Percentiles rank a stretch among this genome's conserved stretches.
phyloP scores from a whole-genome alignment of 1,140 invertebrate species.

The Plectus sambesii region DNA sequence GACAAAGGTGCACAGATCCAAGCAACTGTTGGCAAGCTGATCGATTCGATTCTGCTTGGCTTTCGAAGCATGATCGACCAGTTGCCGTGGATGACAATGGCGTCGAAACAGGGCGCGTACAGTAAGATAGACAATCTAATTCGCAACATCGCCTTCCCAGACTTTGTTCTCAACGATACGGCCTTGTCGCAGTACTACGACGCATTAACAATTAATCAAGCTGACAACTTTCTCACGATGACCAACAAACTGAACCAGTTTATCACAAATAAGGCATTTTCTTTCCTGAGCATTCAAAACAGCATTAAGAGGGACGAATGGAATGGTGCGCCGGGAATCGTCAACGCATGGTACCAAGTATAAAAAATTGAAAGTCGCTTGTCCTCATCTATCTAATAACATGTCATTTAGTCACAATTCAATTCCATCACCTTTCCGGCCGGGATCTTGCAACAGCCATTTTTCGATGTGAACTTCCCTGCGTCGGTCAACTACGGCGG shows the following conservation, averaged over 20 bases:
- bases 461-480: conserved; percentile 32
- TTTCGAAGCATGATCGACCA: conserved; percentile 26
- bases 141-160: conserved; percentile 25
- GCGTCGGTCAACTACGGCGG: conserved; percentile 48
- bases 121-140: conserved; percentile 19
- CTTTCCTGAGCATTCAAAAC: too few relatives aligned
- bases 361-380: too few relatives aligned
- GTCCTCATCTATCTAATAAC: conserved; percentile 5
- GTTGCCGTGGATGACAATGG: conserved; percentile 20
- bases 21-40: conserved; percentile 16
- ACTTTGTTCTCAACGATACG: conserved; percentile 20
- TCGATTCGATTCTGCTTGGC: conserved; percentile 18
- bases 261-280: too few relatives aligned
- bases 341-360: conserved; percentile 27
- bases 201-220: conserved; percentile 4
- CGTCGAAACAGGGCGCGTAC: conserved; percentile 19
- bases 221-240: neutral
- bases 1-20: conserved; percentile 1
- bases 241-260: neutral
- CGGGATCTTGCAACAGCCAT: conserved; percentile 37
- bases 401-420: conserved; percentile 19
- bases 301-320: too few relatives aligned
- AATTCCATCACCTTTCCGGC: conserved; percentile 40
- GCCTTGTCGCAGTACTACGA: conserved; percentile 14
- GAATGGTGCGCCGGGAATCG: conserved; percentile 23